Evolutionary conservation across 2,113 vertebrate genomes (phyloP), one percentile per base, ranked within the genome.

Genomic region (Sitta europaea): DNA sequence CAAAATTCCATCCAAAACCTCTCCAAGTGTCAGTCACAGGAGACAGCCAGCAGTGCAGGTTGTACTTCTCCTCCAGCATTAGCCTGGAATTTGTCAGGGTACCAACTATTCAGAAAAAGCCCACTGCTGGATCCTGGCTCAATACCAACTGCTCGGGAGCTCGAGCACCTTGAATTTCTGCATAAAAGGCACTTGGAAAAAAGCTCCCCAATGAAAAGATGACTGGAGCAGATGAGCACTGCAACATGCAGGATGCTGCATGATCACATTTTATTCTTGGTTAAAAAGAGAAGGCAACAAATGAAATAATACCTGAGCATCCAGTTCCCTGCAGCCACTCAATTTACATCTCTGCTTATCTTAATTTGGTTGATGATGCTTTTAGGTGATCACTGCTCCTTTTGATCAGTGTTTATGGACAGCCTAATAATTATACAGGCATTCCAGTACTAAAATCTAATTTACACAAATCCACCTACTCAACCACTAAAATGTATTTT

Each of bases 231-330:
- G 42, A 53, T 27, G 66, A 95, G 36, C 25, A 55, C 1, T 74
- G 59, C 17, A 73, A 68, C 22, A 22, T 1, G 28, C 61, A 85
- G 50, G 89, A 63, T 3, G 43, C 57, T 71, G 59, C 87, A 58
- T 0, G 18, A 54, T 53, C 76, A 24, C n/a, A 12, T 63, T 90
- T 68, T 77, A 42, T 53, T 83, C 84, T 72, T 12, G 1, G 83
- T 88, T 73, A 59, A 88, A 84, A 86, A 94, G 9, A 86, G 35
- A 62, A 45, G 68, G 74, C 75, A 92, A 81, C 35, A 87, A 89
- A 73, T 10, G 3, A 23, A 88, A 66, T 31, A 16, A 77, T 48
- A 63, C 45, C 75, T 77, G 12, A 86, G 76, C 88, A 92, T 65
- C 51, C 88, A 96, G 72, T 29, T 94, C 57, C 83, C 75, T 73